These are phyloP conservation scores for Odontesthes bonariensis DNA, from an alignment of 2,113 vertebrate genomes.

Conservation along the genomic window DNA sequence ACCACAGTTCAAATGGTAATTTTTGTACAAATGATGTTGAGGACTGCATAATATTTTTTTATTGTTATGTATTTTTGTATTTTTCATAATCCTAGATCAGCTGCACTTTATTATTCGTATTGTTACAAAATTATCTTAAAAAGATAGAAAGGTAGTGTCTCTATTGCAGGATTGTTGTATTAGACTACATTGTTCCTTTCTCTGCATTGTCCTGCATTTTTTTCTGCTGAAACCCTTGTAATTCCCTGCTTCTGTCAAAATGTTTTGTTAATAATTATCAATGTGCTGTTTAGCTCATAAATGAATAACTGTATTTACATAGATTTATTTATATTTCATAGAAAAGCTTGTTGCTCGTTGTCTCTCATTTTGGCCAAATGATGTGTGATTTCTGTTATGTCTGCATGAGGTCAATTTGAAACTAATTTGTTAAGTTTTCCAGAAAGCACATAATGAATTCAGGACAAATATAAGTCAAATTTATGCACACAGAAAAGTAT, in stretches of 20 bases:
- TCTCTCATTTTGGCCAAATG: neutral
- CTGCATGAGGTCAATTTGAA: neutral
- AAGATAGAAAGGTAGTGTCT: neutral
- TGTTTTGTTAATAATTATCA: neutral
- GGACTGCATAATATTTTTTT: slow-evolving; percentile 24
- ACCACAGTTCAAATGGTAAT: neutral
- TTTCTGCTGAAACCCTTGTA: neutral
- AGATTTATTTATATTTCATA: neutral
- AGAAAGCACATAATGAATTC: neutral
- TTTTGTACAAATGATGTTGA: slow-evolving; percentile 2
- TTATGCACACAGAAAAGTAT: slow-evolving; percentile 15
- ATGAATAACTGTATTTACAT: slow-evolving; percentile 2
- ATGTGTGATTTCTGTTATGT: neutral
- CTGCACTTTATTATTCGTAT: slow-evolving; percentile 1
- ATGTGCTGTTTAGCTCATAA: neutral
- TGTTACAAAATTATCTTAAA: neutral
- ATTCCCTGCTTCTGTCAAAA: slow-evolving; percentile 6
- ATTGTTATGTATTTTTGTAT: slow-evolving; percentile 16
- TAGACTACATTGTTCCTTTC: neutral
- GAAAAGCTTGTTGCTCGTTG: neutral
- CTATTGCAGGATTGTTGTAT: neutral
- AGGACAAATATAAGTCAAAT: neutral
- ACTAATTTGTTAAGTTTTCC: slow-evolving; percentile 1
- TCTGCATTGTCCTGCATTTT: neutral
- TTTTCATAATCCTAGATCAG: neutral